Conservation (phyloP, 2,888 invertebrate genomes). For the Idaea straminata region DNA sequence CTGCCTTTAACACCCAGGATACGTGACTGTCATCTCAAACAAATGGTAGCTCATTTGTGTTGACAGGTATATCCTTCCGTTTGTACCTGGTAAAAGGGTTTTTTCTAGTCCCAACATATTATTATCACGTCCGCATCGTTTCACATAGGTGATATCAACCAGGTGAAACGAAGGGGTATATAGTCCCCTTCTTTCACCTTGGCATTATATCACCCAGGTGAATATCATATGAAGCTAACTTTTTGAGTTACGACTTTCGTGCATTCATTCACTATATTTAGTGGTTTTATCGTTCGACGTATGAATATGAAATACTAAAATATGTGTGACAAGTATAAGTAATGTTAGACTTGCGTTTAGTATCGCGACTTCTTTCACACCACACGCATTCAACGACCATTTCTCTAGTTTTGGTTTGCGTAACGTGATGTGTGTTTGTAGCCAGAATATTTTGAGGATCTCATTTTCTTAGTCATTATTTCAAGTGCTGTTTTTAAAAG, state of each 20-base stretch:
- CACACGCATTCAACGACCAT: constrained; percentile 57
- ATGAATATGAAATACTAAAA: constrained; percentile 58
- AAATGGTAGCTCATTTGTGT: too few relatives aligned
- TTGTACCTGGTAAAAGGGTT: too few relatives aligned
- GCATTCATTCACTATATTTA: constrained; percentile 51
- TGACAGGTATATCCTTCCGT: too few relatives aligned
- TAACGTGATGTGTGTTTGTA: background rate
- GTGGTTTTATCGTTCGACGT: constrained; percentile 56
- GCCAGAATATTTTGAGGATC: background rate
- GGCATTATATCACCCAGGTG: background rate
- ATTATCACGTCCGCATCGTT: background rate
- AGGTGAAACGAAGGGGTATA: background rate
- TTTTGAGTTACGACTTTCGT: constrained; percentile 62
- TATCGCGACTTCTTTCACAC: constrained; percentile 59
- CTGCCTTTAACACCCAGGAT: too few relatives aligned
- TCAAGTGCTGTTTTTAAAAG: background rate
- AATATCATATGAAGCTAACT: constrained; percentile 22
- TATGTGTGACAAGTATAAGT: constrained; percentile 32
- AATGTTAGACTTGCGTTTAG: constrained; percentile 50
- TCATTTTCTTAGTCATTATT: background rate
- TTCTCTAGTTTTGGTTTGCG: constrained; percentile 15
- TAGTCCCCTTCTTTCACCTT: background rate
- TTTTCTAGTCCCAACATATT: too few relatives aligned
- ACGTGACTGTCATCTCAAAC: too few relatives aligned
- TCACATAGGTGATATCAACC: background rate